Evolutionary conservation across 2,888 invertebrate genomes (phyloP).

Genomic region (Macrosiphum euphorbiae): DNA sequence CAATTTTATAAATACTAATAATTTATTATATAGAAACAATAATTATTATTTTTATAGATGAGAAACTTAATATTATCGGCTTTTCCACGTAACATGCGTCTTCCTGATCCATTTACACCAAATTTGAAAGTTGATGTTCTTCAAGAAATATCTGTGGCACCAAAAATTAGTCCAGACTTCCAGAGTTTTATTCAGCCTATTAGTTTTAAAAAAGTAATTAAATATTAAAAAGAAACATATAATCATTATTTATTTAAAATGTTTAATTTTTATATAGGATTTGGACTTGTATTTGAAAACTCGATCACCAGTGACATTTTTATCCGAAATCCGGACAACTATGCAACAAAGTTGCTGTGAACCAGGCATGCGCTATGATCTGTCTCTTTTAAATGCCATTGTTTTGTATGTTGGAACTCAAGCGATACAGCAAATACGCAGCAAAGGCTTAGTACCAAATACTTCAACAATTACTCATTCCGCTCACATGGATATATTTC

Average conservation of each 20-base stretch:
- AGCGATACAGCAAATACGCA: conserved; percentile 91
- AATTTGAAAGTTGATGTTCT: conserved; percentile 95
- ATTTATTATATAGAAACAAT: neutral
- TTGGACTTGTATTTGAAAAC: conserved; percentile 96
- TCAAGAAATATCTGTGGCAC: conserved; percentile 88
- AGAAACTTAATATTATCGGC: conserved; percentile 97
- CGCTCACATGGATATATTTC: conserved; percentile 99
- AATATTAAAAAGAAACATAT: neutral
- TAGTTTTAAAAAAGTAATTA: conserved; percentile 84
- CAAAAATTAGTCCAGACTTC: conserved; percentile 91
- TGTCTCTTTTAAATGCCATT: conserved; percentile 95
- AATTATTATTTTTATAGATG: conserved; percentile 76
- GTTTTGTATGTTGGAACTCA: conserved; percentile 98
- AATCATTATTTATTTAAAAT: neutral
- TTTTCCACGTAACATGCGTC: conserved; percentile 96
- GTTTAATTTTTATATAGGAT: conserved; percentile 72
- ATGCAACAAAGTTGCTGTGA: conserved; percentile 89
- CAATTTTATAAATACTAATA: neutral
- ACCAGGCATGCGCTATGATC: conserved; percentile 89
- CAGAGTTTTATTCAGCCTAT: conserved; percentile 87
- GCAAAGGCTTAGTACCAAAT: conserved; percentile 91
- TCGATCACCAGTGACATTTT: conserved; percentile 93
- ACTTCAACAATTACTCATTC: conserved; percentile 99
- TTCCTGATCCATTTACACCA: conserved; percentile 99
- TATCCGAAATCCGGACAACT: conserved; percentile 91